These are phyloP conservation scores for Temnothorax curvispinosus DNA, from an alignment of 1,140 invertebrate genomes.

Conservation along the genomic window DNA sequence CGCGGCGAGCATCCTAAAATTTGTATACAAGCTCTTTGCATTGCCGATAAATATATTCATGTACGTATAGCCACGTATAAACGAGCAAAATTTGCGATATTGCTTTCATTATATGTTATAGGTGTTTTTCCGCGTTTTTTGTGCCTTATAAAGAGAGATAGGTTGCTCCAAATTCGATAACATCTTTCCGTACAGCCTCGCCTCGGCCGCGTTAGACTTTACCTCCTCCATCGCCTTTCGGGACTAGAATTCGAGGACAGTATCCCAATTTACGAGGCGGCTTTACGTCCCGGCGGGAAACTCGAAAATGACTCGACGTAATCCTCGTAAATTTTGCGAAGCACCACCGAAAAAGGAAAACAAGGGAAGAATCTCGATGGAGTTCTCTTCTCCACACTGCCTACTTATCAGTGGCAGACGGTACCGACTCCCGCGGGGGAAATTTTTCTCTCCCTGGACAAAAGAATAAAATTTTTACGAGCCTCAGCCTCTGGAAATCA, in stretches of 20 bases:
- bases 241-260: slow-evolving; percentile 31
- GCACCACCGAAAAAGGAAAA: slow-evolving; percentile 48
- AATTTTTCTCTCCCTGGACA: slow-evolving; percentile 47
- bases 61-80: no score
- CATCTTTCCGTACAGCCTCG: neutral
- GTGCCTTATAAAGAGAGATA: neutral
- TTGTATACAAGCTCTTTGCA: neutral
- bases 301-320: slow-evolving; percentile 69
- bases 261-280: slow-evolving; percentile 68
- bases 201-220: neutral
- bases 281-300: slow-evolving; percentile 61
- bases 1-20: neutral
- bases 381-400: slow-evolving; percentile 32
- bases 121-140: neutral
- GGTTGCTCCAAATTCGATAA: slow-evolving; percentile 38
- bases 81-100: neutral
- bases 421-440: slow-evolving; percentile 20
- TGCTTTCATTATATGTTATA: neutral
- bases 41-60: neutral
- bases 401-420: slow-evolving; percentile 58
- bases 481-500: neutral
- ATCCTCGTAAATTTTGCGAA: slow-evolving; percentile 66
- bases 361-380: slow-evolving; percentile 52
- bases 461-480: slow-evolving; percentile 55
- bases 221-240: slow-evolving; percentile 31